phyloP scores from a whole-genome alignment of 2,888 invertebrate genomes.

The Argyra leucocephala region DNA sequence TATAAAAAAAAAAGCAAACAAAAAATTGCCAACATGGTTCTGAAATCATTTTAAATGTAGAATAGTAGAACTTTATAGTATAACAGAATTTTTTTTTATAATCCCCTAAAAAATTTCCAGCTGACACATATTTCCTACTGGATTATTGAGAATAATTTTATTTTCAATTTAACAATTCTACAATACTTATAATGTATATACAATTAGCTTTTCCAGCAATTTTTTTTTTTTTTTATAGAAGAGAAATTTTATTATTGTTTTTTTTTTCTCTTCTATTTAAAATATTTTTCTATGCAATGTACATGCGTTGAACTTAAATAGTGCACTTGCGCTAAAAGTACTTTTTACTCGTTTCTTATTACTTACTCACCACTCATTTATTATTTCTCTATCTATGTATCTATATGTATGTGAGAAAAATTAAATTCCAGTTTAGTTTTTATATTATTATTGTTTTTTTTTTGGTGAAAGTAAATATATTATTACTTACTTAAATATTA shows the following conservation, averaged over 20 bases:
- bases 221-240: no score
- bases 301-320: neutral
- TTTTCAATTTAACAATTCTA: neutral
- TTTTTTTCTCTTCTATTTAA: no score
- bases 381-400: no score
- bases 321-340: neutral
- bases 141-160: neutral
- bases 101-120: neutral
- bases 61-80: no score
- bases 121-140: slow-evolving; percentile 1
- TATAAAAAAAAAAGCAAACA: neutral
- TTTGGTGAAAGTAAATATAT: no score
- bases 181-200: neutral
- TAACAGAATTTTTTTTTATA: no score
- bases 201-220: neutral
- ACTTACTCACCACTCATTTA: no score
- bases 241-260: no score
- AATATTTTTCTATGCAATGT: neutral
- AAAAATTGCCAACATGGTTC: neutral
- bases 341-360: neutral
- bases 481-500: no score
- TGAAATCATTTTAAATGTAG: no score
- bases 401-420: neutral
- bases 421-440: neutral
- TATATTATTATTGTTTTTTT: neutral